Conservation (phyloP, 2,797 vertebrate species). For the Vespertilio murinus region DNA sequence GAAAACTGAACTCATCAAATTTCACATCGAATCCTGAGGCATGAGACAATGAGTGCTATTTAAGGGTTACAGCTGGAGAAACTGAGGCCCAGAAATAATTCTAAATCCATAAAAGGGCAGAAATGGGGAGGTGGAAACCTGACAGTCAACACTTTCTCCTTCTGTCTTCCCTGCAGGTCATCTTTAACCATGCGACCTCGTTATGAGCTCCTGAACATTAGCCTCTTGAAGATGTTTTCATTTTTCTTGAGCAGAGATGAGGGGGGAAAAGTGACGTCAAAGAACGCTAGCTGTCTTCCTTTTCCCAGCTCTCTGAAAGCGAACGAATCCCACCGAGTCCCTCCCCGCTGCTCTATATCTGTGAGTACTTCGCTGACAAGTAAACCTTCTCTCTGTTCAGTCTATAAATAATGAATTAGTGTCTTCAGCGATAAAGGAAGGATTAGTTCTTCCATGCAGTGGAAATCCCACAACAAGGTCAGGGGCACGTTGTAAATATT, state of each 20-base stretch:
- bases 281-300: neutral
- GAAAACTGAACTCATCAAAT: neutral
- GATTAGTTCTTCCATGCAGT: neutral
- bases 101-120: neutral
- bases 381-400: neutral
- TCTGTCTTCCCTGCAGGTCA: neutral
- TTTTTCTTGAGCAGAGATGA: neutral
- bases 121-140: neutral
- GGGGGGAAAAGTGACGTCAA: neutral
- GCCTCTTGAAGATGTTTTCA: neutral
- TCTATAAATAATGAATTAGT: conserved; percentile 43
- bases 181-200: neutral
- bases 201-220: neutral
- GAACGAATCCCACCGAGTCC: neutral
- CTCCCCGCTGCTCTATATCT: neutral
- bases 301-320: neutral
- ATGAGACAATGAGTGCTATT: neutral
- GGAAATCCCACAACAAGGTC: neutral
- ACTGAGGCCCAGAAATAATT: neutral
- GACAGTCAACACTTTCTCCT: neutral
- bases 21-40: neutral
- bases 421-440: neutral
- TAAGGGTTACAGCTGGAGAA: neutral
- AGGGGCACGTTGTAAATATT: neutral
- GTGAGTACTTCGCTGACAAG: neutral